These are phyloP conservation scores for Ceyx melanurus DNA, from an alignment of 2,113 vertebrate species.

Conservation along the genomic window DNA sequence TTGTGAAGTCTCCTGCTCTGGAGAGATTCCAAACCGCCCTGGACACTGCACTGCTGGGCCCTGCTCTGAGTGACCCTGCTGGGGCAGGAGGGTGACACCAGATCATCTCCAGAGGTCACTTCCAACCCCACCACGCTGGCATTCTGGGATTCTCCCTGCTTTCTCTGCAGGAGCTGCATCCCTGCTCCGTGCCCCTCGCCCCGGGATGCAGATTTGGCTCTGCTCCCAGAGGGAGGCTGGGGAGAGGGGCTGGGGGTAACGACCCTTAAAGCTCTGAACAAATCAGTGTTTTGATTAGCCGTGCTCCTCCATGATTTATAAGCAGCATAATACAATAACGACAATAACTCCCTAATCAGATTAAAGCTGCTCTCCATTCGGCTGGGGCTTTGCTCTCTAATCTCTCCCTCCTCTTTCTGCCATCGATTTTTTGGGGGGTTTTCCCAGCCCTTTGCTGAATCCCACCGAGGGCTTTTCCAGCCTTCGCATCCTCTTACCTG, in stretches of 20 bases:
- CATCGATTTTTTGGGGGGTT: neutral
- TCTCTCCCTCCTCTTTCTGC: neutral
- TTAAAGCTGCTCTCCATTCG: slow-evolving; percentile 5
- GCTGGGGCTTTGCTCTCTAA: neutral
- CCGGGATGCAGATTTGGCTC: neutral
- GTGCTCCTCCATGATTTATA: neutral
- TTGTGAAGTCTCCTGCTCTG: too few species aligned
- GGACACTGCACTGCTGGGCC: neutral
- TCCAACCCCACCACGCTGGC: neutral
- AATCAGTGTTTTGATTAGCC: slow-evolving; percentile 5
- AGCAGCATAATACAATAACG: neutral
- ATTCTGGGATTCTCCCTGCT: neutral
- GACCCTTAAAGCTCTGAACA: neutral
- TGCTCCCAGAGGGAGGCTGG: fast-evolving
- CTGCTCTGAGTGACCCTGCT: neutral
- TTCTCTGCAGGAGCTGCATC: neutral
- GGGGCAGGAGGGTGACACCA: neutral
- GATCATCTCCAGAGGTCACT: neutral
- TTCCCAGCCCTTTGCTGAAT: neutral
- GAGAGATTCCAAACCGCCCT: too few species aligned
- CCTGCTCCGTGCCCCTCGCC: neutral
- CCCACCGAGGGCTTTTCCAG: neutral
- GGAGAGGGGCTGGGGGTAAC: neutral
- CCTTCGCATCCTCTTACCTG: neutral
- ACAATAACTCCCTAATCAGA: slow-evolving; percentile 40